phyloP scores from a whole-genome alignment of 2,113 vertebrate genomes.

The Epinephelus cyanopodus region DNA sequence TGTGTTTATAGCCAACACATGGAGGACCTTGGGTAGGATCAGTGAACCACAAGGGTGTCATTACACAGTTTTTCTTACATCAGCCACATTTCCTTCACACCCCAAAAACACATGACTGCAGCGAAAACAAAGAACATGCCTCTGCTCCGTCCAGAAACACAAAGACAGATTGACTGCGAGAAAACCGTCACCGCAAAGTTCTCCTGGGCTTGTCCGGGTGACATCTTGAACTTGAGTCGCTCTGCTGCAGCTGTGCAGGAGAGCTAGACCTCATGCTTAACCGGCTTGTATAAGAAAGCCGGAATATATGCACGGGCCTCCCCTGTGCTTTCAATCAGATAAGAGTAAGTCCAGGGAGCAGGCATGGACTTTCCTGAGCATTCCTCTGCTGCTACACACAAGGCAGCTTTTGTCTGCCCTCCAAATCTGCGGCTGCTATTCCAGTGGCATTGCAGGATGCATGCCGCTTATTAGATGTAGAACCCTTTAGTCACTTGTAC shows the following conservation, averaged over 20 bases:
- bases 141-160: slow-evolving; percentile 18
- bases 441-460: slow-evolving; percentile 37
- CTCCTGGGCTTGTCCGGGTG: slow-evolving; percentile 16
- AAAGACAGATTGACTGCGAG: slow-evolving; percentile 14
- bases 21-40: slow-evolving; percentile 45
- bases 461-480: slow-evolving; percentile 59
- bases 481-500: slow-evolving; percentile 46
- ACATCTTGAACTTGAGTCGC: slow-evolving; percentile 40
- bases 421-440: slow-evolving; percentile 42
- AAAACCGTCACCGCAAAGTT: slow-evolving; percentile 28
- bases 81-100: slow-evolving; percentile 72
- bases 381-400: slow-evolving; percentile 68
- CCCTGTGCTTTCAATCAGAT: slow-evolving; percentile 77
- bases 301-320: slow-evolving; percentile 68
- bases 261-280: slow-evolving; percentile 32
- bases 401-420: slow-evolving; percentile 71
- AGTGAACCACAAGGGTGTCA: slow-evolving; percentile 56
- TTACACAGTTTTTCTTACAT: slow-evolving; percentile 68
- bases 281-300: slow-evolving; percentile 60
- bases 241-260: slow-evolving; percentile 44
- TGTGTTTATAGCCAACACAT: slow-evolving; percentile 67
- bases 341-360: slow-evolving; percentile 70
- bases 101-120: slow-evolving; percentile 67
- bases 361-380: slow-evolving; percentile 46
- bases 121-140: slow-evolving; percentile 52